phyloP scores from a whole-genome alignment of 2,888 invertebrate species.

The Trachelus troglodyta region DNA sequence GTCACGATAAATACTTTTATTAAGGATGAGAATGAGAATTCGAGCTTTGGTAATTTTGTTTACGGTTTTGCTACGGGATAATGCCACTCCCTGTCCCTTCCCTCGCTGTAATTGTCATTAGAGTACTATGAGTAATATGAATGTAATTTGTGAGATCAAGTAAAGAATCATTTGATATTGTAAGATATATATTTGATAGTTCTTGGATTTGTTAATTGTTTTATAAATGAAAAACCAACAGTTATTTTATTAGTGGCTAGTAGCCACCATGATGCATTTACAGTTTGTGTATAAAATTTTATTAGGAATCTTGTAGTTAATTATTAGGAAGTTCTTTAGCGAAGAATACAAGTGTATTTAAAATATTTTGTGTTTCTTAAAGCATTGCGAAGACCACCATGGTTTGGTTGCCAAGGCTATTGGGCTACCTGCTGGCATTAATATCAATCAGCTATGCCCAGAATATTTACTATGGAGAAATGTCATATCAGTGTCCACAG shows the following conservation, averaged over 20 bases:
- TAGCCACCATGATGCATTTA: not conserved
- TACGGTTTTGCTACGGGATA: not conserved
- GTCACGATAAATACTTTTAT: not conserved
- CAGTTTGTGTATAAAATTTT: not conserved
- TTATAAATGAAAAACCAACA: not conserved
- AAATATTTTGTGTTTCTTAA: not conserved
- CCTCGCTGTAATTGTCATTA: slow-evolving; percentile 1
- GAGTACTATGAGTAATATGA: slow-evolving; percentile 3
- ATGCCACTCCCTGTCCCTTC: slow-evolving; percentile 13
- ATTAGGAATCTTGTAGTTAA: not conserved
- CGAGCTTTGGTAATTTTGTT: not conserved
- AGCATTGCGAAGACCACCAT: not conserved
- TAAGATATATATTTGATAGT: not conserved
- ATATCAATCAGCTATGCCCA: slow-evolving; percentile 33
- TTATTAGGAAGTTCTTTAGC: not conserved
- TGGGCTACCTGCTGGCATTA: not conserved
- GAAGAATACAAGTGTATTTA: not conserved
- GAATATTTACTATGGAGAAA: slow-evolving; percentile 45
- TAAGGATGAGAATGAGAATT: not conserved
- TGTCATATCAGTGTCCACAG: slow-evolving; percentile 76
- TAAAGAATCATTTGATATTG: not conserved
- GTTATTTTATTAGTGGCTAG: not conserved
- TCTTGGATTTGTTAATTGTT: not conserved
- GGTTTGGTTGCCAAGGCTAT: not conserved
- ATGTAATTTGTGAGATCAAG: not conserved